Percentiles rank a stretch among this genome's conserved stretches.
phyloP scores from a whole-genome alignment of 1,140 invertebrate species.

The Aphaenogaster floridana region DNA sequence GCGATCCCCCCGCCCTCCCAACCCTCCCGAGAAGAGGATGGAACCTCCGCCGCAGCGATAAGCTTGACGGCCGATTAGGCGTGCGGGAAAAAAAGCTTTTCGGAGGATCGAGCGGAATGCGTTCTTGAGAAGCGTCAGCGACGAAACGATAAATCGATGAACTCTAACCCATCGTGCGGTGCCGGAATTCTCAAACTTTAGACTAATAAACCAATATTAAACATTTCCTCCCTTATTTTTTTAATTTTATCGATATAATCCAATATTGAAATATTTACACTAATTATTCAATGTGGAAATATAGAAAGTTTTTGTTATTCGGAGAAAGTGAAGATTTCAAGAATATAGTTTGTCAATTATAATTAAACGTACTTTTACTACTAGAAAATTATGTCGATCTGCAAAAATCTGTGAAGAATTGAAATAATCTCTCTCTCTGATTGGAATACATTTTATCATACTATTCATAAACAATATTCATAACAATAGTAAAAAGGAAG shows the following conservation, averaged over 20 bases:
- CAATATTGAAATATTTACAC: not conserved
- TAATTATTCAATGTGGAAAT: not conserved
- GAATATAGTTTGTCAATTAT: not conserved
- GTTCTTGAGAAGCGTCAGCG: not conserved
- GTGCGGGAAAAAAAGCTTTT: constrained; percentile 11
- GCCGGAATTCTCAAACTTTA: not conserved
- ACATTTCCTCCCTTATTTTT: not conserved
- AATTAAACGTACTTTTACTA: not conserved
- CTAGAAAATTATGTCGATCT: not conserved
- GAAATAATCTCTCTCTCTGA: not conserved
- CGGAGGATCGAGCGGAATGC: not conserved
- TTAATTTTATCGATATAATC: not conserved
- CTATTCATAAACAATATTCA: not conserved
- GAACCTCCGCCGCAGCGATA: constrained; percentile 1
- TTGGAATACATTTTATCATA: not conserved
- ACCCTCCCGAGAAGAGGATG: not conserved
- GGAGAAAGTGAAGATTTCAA: not conserved
- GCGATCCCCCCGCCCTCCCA: not conserved
- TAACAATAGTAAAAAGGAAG: not conserved
- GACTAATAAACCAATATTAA: not conserved
- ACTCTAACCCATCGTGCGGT: not conserved
- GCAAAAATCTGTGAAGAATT: not conserved
- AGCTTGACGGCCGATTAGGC: constrained; percentile 44
- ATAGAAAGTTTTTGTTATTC: not conserved
- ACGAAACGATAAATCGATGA: constrained; percentile 3